Evolutionary conservation across 1,140 invertebrate species (phyloP).

Genomic region (Drosophila pseudoobscura): DNA sequence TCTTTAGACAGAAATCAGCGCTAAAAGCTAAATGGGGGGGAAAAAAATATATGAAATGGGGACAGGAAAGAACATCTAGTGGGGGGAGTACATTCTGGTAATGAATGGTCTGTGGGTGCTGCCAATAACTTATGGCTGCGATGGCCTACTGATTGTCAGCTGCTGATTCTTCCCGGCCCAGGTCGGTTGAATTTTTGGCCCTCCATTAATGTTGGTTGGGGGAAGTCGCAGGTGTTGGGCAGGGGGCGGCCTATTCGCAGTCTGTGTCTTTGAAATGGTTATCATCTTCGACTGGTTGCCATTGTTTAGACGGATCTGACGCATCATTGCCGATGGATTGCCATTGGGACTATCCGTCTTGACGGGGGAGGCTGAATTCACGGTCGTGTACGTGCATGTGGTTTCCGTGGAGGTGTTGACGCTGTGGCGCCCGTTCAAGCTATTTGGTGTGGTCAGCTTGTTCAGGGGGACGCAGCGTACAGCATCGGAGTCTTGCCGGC

Average conservation of each 20-base stretch:
- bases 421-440: not conserved
- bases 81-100: not conserved
- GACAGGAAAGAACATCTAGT: no score
- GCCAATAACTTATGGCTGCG: slow-evolving; percentile 3
- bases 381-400: slow-evolving; percentile 3
- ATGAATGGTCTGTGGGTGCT: not conserved
- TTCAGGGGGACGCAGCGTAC: slow-evolving; percentile 61
- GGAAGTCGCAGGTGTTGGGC: not conserved
- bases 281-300: slow-evolving; percentile 34
- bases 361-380: not conserved
- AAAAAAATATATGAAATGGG: no score
- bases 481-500: slow-evolving; percentile 20
- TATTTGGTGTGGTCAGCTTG: slow-evolving; percentile 37
- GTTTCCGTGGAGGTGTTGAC: not conserved
- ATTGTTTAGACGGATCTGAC: slow-evolving; percentile 46
- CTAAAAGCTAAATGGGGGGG: no score
- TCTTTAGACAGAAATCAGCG: not conserved
- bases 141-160: not conserved
- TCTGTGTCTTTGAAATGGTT: slow-evolving; percentile 18
- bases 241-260: not conserved
- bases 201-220: not conserved
- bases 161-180: not conserved
- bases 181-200: not conserved
- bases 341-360: slow-evolving; percentile 22
- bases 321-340: slow-evolving; percentile 12